Conservation (phyloP, 2,888 invertebrate species). For the Apodemia zela region DNA sequence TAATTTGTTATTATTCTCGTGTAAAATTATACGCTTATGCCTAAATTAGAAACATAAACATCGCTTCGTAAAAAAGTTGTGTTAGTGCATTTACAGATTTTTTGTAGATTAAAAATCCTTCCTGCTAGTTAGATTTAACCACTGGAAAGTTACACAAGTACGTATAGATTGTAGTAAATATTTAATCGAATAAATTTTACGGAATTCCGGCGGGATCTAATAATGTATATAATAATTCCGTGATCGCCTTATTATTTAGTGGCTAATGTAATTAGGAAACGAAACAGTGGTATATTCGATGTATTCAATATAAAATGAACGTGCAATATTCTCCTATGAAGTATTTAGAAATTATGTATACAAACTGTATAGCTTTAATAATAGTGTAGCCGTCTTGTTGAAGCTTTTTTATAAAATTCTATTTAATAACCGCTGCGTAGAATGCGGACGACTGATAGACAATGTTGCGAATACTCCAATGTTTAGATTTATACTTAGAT, state of each 20-base stretch:
- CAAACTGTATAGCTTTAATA: slow-evolving; percentile 75
- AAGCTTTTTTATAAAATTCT: slow-evolving; percentile 78
- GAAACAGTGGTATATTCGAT: slow-evolving; percentile 42
- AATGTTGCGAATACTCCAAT: slow-evolving; percentile 72
- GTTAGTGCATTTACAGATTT: background rate
- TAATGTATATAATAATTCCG: slow-evolving; percentile 23
- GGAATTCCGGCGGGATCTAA: slow-evolving; percentile 13
- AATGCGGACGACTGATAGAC: slow-evolving; percentile 73
- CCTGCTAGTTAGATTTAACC: background rate
- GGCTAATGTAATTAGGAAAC: slow-evolving; percentile 45
- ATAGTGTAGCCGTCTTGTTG: slow-evolving; percentile 77
- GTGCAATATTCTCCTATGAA: slow-evolving; percentile 78
- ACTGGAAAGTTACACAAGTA: background rate
- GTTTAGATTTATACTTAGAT: slow-evolving; percentile 66
- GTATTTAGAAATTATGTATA: slow-evolving; percentile 76
- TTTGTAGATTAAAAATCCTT: background rate
- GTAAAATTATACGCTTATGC: slow-evolving; percentile 19
- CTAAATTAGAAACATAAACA: background rate
- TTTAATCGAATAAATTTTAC: background rate
- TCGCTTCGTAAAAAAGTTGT: background rate
- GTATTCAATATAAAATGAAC: slow-evolving; percentile 54
- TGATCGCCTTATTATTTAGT: slow-evolving; percentile 48
- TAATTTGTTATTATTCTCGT: slow-evolving; percentile 6
- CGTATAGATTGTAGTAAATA: background rate
- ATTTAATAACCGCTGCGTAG: slow-evolving; percentile 73